Evolutionary conservation across 1,140 invertebrate species (phyloP), one percentile per base, ranked within the genome.

Genomic region (Plodia interpunctella): DNA sequence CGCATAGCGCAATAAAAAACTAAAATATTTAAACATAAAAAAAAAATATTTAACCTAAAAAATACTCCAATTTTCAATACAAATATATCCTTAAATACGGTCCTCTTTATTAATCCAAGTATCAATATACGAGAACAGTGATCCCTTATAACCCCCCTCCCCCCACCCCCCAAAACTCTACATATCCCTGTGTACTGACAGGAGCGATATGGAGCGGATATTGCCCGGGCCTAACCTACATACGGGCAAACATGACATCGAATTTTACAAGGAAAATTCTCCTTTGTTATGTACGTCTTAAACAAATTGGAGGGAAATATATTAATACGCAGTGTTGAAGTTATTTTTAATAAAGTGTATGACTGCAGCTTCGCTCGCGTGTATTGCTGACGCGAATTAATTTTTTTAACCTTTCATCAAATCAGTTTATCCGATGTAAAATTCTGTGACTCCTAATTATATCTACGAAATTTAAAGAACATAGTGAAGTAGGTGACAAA

Each of bases 171-270:
- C 35, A 60, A 65, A 66, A 68, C 63, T 65, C 35, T 51, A 61
- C 65, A 71, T 72, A 65, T 64, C 63, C 59, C 57, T 65, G 63
- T 72, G 70, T 73, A 66, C 69, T 72, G 70, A 74, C 72, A 64
- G 62, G 19, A 63, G 32, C 66, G 64, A 72, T 67, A 60, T 62
- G 58, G 62, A 57, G 59, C 72, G 72, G 72, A 73, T 75, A 78
- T 78, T 73, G 70, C 70, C 51, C 62, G 62, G 66, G 72, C 72
- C 63, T 65, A 53, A 25, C 51, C 51, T 53, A 25, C 18, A 53
- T 53, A 51, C 19, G 5, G 17, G 51, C 21, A 53, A 53, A 53
- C 51, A 53, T 25, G 51, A 25, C 21, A 5, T 18, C 10, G 17
- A 5, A 51, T 51, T 53, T 53, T 53, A 53, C 38, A 21, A 53